Evolutionary conservation across 2,888 invertebrate species (phyloP).

Genomic region (Lasioglossum lativentre): DNA sequence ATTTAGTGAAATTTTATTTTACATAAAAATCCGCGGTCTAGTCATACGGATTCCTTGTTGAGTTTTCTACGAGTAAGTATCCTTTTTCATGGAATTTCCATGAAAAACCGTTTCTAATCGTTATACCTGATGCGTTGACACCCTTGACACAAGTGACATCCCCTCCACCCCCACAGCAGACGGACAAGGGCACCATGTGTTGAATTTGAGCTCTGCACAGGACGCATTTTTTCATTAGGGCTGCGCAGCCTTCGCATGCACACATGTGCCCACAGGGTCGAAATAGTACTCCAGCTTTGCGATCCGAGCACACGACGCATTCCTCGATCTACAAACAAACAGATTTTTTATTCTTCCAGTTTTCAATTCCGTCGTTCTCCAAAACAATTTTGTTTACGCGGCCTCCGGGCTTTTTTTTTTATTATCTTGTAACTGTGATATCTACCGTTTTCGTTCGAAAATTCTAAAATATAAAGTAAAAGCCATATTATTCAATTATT

Average conservation of each 20-base stretch:
- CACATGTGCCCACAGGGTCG: slow-evolving; percentile 98
- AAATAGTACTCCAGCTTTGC: slow-evolving; percentile 96
- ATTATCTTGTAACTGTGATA: background rate
- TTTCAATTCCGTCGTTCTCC: background rate
- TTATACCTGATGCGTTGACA: slow-evolving; percentile 75
- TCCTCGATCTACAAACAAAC: slow-evolving; percentile 92
- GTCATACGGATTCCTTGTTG: too few species aligned
- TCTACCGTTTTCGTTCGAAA: background rate
- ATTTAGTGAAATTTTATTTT: background rate
- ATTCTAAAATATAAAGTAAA: background rate
- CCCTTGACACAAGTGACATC: slow-evolving; percentile 78
- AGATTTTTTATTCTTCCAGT: background rate
- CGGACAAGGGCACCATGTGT: slow-evolving; percentile 87
- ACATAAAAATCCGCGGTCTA: background rate
- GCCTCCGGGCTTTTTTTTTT: background rate
- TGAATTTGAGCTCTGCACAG: slow-evolving; percentile 96
- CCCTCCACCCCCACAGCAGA: slow-evolving; percentile 86
- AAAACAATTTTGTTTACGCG: background rate
- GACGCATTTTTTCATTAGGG: slow-evolving; percentile 98
- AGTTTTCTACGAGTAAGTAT: too few species aligned
- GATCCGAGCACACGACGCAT: slow-evolving; percentile 98
- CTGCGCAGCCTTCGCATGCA: slow-evolving; percentile 95
- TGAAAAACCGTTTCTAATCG: background rate
- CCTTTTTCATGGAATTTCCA: too few species aligned
- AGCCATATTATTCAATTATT: background rate